A percentile compares a stretch with the other conserved stretches of the same genome.
phyloP scores from a whole-genome alignment of 2,797 vertebrate species.

The Ibycter americanus region DNA sequence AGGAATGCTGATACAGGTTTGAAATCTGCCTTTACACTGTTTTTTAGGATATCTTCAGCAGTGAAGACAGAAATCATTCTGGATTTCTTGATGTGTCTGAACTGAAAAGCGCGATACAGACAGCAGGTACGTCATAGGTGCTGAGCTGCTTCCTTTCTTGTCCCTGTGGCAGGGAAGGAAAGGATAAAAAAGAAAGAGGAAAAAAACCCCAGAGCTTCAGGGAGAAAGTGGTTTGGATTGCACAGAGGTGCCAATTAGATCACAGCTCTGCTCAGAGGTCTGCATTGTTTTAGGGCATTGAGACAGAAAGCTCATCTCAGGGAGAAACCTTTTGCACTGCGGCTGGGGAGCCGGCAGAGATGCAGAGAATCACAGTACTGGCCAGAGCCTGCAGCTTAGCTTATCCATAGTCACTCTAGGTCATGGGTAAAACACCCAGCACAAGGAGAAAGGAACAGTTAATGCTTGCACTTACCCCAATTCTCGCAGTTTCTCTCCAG shows the following conservation, averaged over 20 bases:
- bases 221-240: background rate
- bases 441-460: background rate
- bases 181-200: background rate
- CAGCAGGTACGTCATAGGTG: slow-evolving; percentile 52
- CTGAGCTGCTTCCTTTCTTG: background rate
- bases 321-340: background rate
- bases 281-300: background rate
- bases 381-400: background rate
- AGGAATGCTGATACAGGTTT: background rate
- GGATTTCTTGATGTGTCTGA: slow-evolving; percentile 62
- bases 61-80: slow-evolving; percentile 42
- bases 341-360: background rate
- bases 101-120: slow-evolving; percentile 34
- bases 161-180: background rate
- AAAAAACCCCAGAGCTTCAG: background rate
- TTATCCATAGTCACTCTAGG: background rate
- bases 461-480: background rate
- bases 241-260: background rate
- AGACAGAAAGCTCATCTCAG: background rate
- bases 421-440: background rate
- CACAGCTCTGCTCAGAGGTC: background rate
- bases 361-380: background rate
- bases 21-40: background rate
- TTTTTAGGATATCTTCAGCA: slow-evolving; percentile 71
- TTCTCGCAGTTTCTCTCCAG: background rate